These are phyloP conservation scores for Trichosurus vulpecula DNA, from an alignment of 2,797 vertebrate species.

Conservation along the genomic window DNA sequence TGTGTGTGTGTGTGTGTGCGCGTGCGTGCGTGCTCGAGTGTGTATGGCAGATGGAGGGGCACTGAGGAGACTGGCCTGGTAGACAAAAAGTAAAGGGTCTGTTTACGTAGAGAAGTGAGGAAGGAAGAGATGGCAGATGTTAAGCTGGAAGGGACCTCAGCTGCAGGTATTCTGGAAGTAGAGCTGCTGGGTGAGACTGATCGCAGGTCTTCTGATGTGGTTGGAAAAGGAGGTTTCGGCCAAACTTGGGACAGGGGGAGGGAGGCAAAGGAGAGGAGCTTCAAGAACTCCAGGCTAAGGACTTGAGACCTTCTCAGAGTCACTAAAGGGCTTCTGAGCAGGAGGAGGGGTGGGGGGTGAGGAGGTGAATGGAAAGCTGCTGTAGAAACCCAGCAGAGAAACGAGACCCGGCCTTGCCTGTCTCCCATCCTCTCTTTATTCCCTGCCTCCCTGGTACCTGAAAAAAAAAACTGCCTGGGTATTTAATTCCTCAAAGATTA, in stretches of 20 bases:
- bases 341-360: neutral
- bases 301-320: neutral
- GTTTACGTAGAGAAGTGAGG: neutral
- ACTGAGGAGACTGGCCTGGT: neutral
- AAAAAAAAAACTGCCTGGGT: slow-evolving; percentile 12
- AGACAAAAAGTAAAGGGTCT: neutral
- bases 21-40: too few species aligned
- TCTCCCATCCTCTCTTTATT: too few species aligned
- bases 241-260: neutral
- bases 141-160: neutral
- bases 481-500: slow-evolving; percentile 75
- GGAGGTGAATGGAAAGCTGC: neutral
- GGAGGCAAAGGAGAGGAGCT: neutral
- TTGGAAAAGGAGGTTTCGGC: neutral
- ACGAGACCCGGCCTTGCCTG: neutral
- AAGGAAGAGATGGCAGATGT: neutral
- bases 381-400: neutral
- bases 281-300: neutral
- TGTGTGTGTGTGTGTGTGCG: neutral
- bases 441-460: neutral
- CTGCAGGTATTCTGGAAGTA: neutral
- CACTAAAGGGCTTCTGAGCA: neutral
- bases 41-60: neutral
- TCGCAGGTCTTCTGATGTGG: neutral
- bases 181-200: neutral